phyloP scores from a whole-genome alignment of 2,113 vertebrate species.

The Litocranius walleri region DNA sequence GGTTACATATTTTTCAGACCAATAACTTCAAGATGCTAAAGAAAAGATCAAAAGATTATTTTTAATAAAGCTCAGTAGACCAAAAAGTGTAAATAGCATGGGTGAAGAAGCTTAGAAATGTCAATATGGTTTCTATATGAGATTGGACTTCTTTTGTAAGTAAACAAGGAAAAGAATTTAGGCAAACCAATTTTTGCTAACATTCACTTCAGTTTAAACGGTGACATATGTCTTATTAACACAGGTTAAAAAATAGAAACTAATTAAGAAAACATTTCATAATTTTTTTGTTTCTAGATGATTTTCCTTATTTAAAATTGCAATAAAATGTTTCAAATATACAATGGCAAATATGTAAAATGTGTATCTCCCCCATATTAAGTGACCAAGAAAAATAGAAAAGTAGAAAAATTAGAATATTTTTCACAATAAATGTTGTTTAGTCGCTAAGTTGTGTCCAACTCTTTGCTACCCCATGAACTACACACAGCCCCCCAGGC shows the following conservation, averaged over 20 bases:
- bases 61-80: conserved; percentile 77
- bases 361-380: neutral
- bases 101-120: conserved; percentile 76
- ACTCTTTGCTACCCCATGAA: neutral
- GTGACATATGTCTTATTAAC: neutral
- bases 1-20: conserved; percentile 75
- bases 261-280: neutral
- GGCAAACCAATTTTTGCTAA: neutral
- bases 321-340: neutral
- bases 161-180: conserved; percentile 67
- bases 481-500: neutral
- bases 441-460: neutral
- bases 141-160: conserved; percentile 66
- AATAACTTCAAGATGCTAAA: conserved; percentile 76
- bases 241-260: neutral
- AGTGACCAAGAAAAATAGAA: neutral
- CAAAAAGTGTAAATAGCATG: conserved; percentile 74
- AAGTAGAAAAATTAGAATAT: neutral
- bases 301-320: neutral
- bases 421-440: neutral
- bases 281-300: neutral
- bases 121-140: conserved; percentile 75
- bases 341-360: neutral
- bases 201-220: neutral
- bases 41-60: conserved; percentile 77